Evolutionary conservation across 2,888 invertebrate species (phyloP), one percentile per base, ranked within the genome.

Genomic region (Drosophila tanythrix): DNA sequence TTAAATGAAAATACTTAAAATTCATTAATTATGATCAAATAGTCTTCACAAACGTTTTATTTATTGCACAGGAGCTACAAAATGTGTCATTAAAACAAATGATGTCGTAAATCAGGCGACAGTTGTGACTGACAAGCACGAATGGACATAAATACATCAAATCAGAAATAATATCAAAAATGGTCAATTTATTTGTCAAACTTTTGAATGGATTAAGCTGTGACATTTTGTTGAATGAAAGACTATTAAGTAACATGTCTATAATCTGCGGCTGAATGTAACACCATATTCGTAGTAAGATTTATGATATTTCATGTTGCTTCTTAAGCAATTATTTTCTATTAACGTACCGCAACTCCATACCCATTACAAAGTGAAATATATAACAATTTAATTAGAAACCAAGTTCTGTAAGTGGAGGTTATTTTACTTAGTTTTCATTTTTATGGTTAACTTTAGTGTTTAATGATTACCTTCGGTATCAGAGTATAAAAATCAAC

Each of bases 21-120:
- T 36, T 36, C 25, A 36, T 55, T 55, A 15, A 6, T 18, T 15
- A 11, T 36, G 11, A 55, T 11, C 2, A 29, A 29, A 18, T 29
- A 51, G n/a, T 31, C 15, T 10, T 25, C 15, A 35, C 18, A 36
- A 10, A 18, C 15, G 15, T 15, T 21, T 40, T 15, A 31, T n/a
- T 40, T 57, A 56, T 29, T 13, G n/a, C 15, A 31, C 15, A 15
- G 13, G 15, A 25, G 25, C 46, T 25, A 3, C n/a, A 38, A n/a
- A 36, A 18, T n/a, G 8, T 13, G 29, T 25, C 48, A 48, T 10
- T 13, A 46, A 48, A 62, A 31, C 36, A n/a, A 31, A 15, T 5
- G 25, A 27, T n/a, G n/a, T 18, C 7, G 63, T 64, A 64, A 64
- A 64, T 64, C 38, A 50, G 7, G 5, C 1, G n/a, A 40, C 64